Evolutionary conservation across 2,888 invertebrate species (phyloP), one percentile per base, ranked within the genome.

Genomic region (Limnephilus lunatus): DNA sequence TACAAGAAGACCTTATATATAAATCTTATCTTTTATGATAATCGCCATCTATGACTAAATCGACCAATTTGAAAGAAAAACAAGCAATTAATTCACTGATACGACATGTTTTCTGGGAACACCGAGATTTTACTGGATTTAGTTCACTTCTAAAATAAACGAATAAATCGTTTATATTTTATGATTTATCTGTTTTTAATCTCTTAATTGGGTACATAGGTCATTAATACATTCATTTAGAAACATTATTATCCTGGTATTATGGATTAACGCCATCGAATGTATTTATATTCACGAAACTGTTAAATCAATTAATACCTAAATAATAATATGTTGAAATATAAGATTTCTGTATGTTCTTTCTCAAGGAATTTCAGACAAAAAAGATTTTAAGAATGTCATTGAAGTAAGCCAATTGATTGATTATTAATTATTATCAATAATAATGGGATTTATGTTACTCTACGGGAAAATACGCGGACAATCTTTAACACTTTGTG

Each of bases 31-130:
- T 4, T 32, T 14, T 30, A 0, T 7, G 44, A 81, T 86, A 86
- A 85, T 85, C 39, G 11, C 39, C 68, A 68, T 68, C 68, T 25
- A n/a, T 25, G 83, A 83, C 19, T 83, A 39, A 86, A 86, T 86
- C 35, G 39, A 48, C 32, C 90, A 81, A 90, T 90, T 82, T 44
- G 82, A 90, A n/a, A 90, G 81, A 89, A 89, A 89, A 89, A 88
- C 31, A 53, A 32, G 14, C 80, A 68, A 32, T 80, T 88, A 25
- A 88, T 53, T 88, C 31, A 25, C 80, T 68, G 88, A 88, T 53
- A 88, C 14, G 32, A 88, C 25, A n/a, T 15, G 3, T 25, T 68
- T 68, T 68, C n/a, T n/a, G 44, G 44, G 15, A 86, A 86, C 30
- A 86, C 44, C 86, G 83, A 48, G 86, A 86, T 48, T 86, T n/a